Evolutionary conservation across 2,888 invertebrate species (phyloP), one percentile per base, ranked within the genome.

Genomic region (Epicampocera succincta): DNA sequence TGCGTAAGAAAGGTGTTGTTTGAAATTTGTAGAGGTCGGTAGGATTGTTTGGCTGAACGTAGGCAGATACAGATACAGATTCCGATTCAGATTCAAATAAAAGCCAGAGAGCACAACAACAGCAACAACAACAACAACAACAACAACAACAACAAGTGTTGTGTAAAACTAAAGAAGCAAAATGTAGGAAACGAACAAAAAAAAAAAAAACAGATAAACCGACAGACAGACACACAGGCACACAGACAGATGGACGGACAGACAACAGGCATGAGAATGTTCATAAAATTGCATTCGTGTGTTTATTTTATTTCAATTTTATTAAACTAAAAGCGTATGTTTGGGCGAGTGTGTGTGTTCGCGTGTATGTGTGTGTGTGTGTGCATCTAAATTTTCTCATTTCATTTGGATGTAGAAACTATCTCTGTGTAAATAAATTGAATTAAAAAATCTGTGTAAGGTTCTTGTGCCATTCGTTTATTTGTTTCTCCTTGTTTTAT

Each of bases 361-460:
- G 33, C 9, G 21, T 50, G 17, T 21, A 8, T 15, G 46, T 38
- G 13, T 44, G 21, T 3, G 11, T 48, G 46, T 54, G 15, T 44
- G 1, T 69, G 61, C 54, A 40, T 66, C 25, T 56, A 40, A 58
- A n/a, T 69, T 58, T 85, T 84, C 83, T 87, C 87, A 87, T 86
- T 86, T 87, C 85, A 75, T 61, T 68, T 58, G 25, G 54, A 15
- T 78, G 21, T 46, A 60, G 58, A 68, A 73, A 21, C 12, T 72
- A 79, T 72, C 52, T 80, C 65, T 71, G 65, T 68, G 72, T 63
- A 73, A 77, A 69, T 76, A 73, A 77, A 77, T 77, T 73, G 73
- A 77, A 80, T 80, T 80, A 81, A 61, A 80, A 80, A 77, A 69
- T 77, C 56, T 74, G 66, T 85, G 87, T 85, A 88, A 85, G 81